Percentiles rank a stretch among this genome's conserved stretches.
Conservation (phyloP, 1,140 invertebrate genomes). For the Sipha flava region DNA sequence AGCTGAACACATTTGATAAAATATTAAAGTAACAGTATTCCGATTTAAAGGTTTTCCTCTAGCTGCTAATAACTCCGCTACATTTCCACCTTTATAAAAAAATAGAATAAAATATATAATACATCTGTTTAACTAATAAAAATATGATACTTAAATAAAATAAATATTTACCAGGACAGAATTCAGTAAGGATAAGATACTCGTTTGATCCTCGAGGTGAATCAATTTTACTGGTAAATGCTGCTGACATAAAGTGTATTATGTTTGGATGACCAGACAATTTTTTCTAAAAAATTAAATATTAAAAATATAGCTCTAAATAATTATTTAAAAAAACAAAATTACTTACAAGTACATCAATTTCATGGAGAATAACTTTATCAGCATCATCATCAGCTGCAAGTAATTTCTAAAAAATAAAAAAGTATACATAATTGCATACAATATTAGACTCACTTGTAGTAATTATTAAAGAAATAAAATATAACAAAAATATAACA, state of each 20-base stretch:
- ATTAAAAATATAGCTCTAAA: not conserved
- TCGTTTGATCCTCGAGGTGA: conserved; percentile 58
- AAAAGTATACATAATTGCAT: not conserved
- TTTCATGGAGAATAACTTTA: conserved; percentile 65
- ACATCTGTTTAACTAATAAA: not conserved
- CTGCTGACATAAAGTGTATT: conserved; percentile 67
- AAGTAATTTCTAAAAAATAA: conserved; percentile 54
- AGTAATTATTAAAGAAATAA: no score
- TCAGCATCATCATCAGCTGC: conserved; percentile 70
- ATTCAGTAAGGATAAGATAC: conserved; percentile 62
- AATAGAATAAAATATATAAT: conserved; percentile 21
- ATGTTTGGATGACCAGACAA: conserved; percentile 71
- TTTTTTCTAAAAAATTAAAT: conserved; percentile 48
- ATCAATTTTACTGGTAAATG: conserved; percentile 61
- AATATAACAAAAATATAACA: no score
- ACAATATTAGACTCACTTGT: no score
- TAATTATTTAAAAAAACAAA: not conserved
- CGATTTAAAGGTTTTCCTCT: conserved; percentile 56
- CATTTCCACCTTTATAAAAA: conserved; percentile 55
- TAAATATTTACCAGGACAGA: conserved; percentile 51
- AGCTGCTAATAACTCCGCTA: conserved; percentile 69
- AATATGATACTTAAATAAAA: not conserved
- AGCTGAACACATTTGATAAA: conserved; percentile 83
- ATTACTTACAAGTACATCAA: conserved; percentile 51
- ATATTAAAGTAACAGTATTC: conserved; percentile 73